A percentile compares a stretch with the other conserved stretches of the same genome.
phyloP scores from a whole-genome alignment of 2,888 invertebrate species.

The Macrophya annulata region DNA sequence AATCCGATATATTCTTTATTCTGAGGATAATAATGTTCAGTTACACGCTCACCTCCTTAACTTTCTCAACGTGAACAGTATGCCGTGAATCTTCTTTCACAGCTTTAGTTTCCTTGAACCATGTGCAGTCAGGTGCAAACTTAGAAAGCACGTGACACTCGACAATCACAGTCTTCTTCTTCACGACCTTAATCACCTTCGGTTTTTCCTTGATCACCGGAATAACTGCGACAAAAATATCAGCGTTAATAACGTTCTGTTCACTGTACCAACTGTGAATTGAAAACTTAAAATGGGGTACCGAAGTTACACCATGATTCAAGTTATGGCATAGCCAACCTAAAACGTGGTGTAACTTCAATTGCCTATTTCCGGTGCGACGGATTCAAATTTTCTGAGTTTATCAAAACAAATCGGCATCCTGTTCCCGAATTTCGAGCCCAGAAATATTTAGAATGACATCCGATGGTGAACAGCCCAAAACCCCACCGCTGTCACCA shows the following conservation, averaged over 20 bases:
- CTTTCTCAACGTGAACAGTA: constrained; percentile 88
- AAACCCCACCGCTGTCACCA: too few species aligned
- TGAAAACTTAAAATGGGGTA: too few species aligned
- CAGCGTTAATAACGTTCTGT: constrained; percentile 49
- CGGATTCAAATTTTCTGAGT: too few species aligned
- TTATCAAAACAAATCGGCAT: too few species aligned
- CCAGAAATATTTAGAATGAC: background rate
- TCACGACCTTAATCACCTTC: constrained; percentile 94
- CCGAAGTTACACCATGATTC: too few species aligned
- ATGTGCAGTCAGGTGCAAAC: constrained; percentile 95
- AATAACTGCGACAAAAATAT: constrained; percentile 84
- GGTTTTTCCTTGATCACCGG: constrained; percentile 97
- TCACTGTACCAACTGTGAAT: too few species aligned
- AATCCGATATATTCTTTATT: background rate
- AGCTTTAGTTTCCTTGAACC: constrained; percentile 93
- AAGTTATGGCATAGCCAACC: too few species aligned
- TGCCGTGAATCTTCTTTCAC: constrained; percentile 90
- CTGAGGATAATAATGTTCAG: background rate
- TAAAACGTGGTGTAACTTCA: too few species aligned
- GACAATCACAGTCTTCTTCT: constrained; percentile 95
- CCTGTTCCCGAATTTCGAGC: background rate
- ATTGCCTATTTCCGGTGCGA: too few species aligned
- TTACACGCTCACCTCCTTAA: constrained; percentile 84
- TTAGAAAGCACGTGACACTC: constrained; percentile 97
- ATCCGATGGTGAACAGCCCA: background rate